Evolutionary conservation across 1,140 invertebrate genomes (phyloP).

Genomic region (Scaptomyza graminum): DNA sequence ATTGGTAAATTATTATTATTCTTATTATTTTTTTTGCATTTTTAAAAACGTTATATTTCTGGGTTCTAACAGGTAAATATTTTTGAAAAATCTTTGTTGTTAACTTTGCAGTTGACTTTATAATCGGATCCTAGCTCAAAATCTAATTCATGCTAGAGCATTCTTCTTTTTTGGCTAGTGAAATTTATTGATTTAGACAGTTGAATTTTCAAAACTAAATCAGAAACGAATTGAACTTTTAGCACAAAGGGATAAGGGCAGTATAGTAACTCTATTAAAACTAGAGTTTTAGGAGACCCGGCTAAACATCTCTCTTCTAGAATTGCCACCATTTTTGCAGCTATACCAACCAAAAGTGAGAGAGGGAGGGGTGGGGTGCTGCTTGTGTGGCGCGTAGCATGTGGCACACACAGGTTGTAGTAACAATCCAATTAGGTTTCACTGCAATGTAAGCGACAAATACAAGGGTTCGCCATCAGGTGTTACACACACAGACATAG

Average conservation of each 20-base stretch:
- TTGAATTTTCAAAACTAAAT: too few species aligned
- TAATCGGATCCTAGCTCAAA: too few species aligned
- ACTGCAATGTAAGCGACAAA: conserved; percentile 37
- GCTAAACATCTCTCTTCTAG: background rate
- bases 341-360: background rate
- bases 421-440: conserved; percentile 51
- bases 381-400: background rate
- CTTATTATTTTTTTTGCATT: too few species aligned
- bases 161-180: too few species aligned
- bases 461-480: conserved; percentile 32
- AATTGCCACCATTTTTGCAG: background rate
- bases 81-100: too few species aligned
- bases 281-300: background rate
- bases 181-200: too few species aligned
- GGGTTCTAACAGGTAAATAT: too few species aligned
- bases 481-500: conserved; percentile 3
- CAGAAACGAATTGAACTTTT: background rate
- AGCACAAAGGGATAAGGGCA: background rate
- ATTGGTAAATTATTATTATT: too few species aligned
- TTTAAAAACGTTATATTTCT: too few species aligned
- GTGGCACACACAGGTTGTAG: conserved; percentile 27
- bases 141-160: too few species aligned
- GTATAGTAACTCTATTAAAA: background rate
- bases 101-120: too few species aligned
- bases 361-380: too few species aligned